Conservation (phyloP, 2,113 vertebrate genomes). For the Pseudorectes ferrugineus region DNA sequence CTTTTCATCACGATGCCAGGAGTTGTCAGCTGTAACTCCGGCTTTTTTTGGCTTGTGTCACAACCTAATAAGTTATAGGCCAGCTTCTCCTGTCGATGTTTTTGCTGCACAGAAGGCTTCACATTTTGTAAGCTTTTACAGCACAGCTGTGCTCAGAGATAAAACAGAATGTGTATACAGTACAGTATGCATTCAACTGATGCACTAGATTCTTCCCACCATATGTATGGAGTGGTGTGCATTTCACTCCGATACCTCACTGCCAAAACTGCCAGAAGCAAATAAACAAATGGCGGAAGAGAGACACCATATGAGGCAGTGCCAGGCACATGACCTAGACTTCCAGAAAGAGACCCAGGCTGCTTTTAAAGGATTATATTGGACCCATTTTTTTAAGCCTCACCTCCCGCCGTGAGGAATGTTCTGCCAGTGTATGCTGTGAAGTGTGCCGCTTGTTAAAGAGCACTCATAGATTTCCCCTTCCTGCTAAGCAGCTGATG, state of each 20-base stretch:
- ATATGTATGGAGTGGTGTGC: slow-evolving; percentile 74
- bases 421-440: neutral
- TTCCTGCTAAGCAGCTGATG: neutral
- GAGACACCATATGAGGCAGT: slow-evolving; percentile 21
- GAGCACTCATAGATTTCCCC: neutral
- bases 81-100: slow-evolving; percentile 73
- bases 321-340: slow-evolving; percentile 41
- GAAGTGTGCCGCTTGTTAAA: neutral
- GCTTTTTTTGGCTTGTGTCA: slow-evolving; percentile 68
- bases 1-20: slow-evolving; percentile 19
- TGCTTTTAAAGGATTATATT: neutral
- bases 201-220: slow-evolving; percentile 73
- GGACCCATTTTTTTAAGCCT: neutral
- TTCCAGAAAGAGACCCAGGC: slow-evolving; percentile 25
- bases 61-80: slow-evolving; percentile 73
- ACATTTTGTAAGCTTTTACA: slow-evolving; percentile 79
- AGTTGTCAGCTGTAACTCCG: slow-evolving; percentile 54
- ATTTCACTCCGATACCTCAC: slow-evolving; percentile 68
- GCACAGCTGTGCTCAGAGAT: slow-evolving; percentile 77
- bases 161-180: slow-evolving; percentile 80
- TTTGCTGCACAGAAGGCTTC: slow-evolving; percentile 77
- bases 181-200: slow-evolving; percentile 74
- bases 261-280: slow-evolving; percentile 76
- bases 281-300: slow-evolving; percentile 70
- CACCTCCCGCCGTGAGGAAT: neutral